Conservation (phyloP, 2,888 invertebrate species). For the Pandemis cinnamomeana region DNA sequence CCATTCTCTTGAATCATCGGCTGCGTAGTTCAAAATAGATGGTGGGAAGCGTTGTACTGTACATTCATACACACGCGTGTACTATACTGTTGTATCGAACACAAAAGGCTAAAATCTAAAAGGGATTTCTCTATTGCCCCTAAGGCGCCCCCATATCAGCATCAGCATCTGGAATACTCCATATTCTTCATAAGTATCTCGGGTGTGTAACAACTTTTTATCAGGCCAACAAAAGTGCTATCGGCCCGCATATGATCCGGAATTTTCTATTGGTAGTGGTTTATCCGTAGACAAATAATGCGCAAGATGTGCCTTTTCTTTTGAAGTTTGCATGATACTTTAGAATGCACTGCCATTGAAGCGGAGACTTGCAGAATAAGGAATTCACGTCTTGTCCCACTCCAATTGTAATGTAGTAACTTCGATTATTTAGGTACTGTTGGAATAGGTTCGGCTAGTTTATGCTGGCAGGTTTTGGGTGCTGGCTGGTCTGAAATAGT, state of each 20-base stretch:
- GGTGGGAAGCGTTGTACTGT: not conserved
- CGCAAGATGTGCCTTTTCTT: not conserved
- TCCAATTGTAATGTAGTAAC: too few relatives aligned
- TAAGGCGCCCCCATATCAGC: slow-evolving; percentile 9
- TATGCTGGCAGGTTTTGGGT: too few relatives aligned
- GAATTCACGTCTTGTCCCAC: too few relatives aligned
- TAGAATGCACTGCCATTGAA: not conserved
- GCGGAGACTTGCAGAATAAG: too few relatives aligned
- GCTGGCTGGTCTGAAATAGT: too few relatives aligned
- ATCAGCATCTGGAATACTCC: slow-evolving; percentile 11
- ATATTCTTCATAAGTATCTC: slow-evolving; percentile 11
- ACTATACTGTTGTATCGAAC: not conserved
- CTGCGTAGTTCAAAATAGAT: too few relatives aligned
- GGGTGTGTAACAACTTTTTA: slow-evolving; percentile 19
- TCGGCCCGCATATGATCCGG: slow-evolving; percentile 15
- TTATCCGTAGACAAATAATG: not conserved
- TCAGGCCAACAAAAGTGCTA: slow-evolving; percentile 21
- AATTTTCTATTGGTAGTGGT: slow-evolving; percentile 15
- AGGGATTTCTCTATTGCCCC: slow-evolving; percentile 15
- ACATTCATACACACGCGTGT: too few relatives aligned
- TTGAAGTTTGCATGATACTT: not conserved
- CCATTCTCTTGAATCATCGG: too few relatives aligned
- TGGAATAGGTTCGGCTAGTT: too few relatives aligned
- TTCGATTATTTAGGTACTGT: too few relatives aligned
- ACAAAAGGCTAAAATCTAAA: slow-evolving; percentile 19